These are phyloP conservation scores for Aphaenogaster rudis DNA, from an alignment of 1,140 invertebrate genomes.

Conservation along the genomic window DNA sequence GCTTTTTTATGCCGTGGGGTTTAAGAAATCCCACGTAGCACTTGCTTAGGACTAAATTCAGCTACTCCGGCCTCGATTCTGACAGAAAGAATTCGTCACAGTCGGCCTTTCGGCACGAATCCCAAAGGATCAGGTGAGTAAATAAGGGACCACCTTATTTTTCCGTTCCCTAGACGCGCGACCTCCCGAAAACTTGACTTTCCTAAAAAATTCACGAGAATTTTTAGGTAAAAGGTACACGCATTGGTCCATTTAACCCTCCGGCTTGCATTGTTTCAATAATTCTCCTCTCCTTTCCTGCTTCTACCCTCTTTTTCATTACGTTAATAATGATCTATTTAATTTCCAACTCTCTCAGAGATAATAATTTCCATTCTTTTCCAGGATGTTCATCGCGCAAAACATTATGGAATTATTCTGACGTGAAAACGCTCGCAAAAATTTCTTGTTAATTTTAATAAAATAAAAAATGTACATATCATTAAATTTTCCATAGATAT, in stretches of 20 bases:
- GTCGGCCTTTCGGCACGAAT: background rate
- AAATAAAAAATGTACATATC: background rate
- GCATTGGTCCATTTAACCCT: background rate
- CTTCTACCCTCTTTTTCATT: background rate
- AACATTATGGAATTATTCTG: background rate
- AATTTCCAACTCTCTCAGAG: background rate
- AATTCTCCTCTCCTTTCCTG: background rate
- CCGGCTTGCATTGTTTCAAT: background rate
- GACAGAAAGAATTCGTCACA: conserved; percentile 34
- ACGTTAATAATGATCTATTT: conserved; percentile 23
- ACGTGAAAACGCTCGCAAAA: background rate
- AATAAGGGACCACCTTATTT: conserved; percentile 29
- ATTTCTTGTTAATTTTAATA: background rate
- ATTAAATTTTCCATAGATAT: background rate
- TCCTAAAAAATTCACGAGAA: conserved; percentile 23
- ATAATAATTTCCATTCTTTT: background rate
- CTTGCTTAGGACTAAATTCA: background rate
- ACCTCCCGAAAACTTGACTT: background rate
- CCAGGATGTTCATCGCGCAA: background rate
- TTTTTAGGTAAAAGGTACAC: background rate
- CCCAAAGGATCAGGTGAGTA: background rate
- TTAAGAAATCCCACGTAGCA: background rate
- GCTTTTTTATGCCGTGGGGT: background rate
- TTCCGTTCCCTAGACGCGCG: background rate
- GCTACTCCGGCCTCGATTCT: background rate